Percentiles rank a stretch among this genome's conserved stretches.
Evolutionary conservation across 53 echinoderm and acorn worm species (phyloP).

Genomic region (Holothuria leucospilota): DNA sequence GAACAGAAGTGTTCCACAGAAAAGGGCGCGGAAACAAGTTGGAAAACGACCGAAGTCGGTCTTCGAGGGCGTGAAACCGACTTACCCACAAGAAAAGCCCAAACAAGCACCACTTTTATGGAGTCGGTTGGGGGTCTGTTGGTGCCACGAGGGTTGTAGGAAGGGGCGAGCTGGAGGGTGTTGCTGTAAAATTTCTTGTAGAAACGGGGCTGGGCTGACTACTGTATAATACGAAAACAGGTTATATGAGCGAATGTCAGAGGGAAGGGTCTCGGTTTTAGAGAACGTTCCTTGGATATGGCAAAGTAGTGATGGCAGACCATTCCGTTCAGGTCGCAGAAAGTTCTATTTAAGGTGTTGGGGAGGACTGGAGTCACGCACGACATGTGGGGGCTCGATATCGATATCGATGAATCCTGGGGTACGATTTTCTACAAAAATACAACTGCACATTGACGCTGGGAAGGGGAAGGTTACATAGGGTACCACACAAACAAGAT

Average conservation of each 20-base stretch:
- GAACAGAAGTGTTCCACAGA: background rate
- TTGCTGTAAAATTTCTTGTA: too few species aligned
- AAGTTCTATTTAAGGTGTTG: background rate
- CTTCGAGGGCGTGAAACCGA: slow-evolving; percentile 14
- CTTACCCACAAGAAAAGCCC: slow-evolving; percentile 5
- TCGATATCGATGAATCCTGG: too few species aligned
- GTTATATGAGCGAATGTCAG: background rate
- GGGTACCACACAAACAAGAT: background rate
- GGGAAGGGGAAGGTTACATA: background rate
- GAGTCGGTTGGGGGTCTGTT: background rate
- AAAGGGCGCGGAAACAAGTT: background rate
- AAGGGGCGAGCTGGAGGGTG: too few species aligned
- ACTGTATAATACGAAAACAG: background rate
- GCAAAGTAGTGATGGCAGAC: too few species aligned
- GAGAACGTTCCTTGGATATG: background rate
- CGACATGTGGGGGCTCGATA: too few species aligned
- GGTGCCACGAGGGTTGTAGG: too few species aligned
- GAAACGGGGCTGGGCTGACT: too few species aligned
- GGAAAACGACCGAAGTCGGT: too few species aligned
- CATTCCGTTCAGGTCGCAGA: slow-evolving; percentile 3
- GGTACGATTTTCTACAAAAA: background rate
- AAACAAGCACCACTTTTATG: background rate
- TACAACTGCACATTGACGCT: background rate
- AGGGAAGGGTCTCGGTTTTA: background rate
- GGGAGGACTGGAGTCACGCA: slow-evolving; percentile 6